phyloP scores from a whole-genome alignment of 2,113 vertebrate genomes.

The Cebidichthys violaceus region DNA sequence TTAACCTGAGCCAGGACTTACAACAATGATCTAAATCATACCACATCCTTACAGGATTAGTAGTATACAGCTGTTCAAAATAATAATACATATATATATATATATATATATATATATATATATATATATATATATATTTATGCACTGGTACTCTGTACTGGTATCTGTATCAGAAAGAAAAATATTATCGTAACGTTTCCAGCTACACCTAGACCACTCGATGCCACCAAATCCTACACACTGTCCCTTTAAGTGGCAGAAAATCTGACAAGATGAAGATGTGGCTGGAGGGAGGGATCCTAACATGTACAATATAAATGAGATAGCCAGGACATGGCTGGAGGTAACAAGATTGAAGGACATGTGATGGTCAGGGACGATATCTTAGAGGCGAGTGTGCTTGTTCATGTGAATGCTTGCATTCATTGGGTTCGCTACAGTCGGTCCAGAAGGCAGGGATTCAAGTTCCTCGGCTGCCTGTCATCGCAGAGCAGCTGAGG shows the following conservation, averaged over 20 bases:
- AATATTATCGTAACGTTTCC: neutral
- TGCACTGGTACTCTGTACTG: neutral
- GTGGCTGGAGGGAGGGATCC: neutral
- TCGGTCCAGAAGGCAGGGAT: conserved; percentile 19
- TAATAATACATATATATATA: too few relatives aligned
- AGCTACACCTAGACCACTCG: neutral
- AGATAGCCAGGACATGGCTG: neutral
- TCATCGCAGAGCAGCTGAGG: conserved; percentile 47
- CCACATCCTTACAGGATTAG: too few relatives aligned
- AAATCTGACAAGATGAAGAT: neutral
- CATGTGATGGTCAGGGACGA: neutral
- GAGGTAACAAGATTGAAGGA: neutral
- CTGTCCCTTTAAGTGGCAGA: neutral
- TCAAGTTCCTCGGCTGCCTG: conserved; percentile 15
- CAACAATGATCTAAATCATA: too few relatives aligned
- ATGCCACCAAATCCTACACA: neutral
- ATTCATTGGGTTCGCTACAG: conserved; percentile 24
- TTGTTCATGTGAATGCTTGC: conserved; percentile 6
- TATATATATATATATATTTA: too few relatives aligned
- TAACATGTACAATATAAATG: neutral
- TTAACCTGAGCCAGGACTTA: neutral
- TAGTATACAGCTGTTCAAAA: neutral
- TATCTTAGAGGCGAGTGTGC: neutral
- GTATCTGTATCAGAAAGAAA: neutral
- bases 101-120: too few relatives aligned